phyloP scores from a whole-genome alignment of 2,888 invertebrate genomes.

The Leptinotarsa tumamoca region DNA sequence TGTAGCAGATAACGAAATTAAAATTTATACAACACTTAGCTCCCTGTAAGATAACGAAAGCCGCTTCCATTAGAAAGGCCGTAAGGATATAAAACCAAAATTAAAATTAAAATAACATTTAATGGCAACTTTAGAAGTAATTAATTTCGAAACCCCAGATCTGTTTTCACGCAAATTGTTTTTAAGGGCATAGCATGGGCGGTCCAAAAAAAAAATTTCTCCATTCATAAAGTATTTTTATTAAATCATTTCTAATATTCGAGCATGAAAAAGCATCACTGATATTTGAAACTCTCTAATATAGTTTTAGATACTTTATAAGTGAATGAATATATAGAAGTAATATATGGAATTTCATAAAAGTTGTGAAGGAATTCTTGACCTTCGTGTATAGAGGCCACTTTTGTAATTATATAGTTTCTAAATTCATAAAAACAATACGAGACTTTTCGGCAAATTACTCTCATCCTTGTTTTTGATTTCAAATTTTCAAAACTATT shows the following conservation, averaged over 20 bases:
- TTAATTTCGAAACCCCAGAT: conserved; percentile 32
- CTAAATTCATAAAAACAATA: no score
- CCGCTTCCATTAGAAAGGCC: conserved; percentile 28
- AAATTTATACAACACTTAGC: conserved; percentile 28
- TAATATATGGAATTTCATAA: no score
- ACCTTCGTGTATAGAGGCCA: no score
- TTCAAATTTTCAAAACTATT: no score
- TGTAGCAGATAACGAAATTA: conserved; percentile 30
- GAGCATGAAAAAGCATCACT: no score
- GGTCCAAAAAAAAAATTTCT: background rate
- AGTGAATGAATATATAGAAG: no score
- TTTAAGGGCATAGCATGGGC: conserved; percentile 13
- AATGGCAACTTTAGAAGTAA: conserved; percentile 34
- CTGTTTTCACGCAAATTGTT: conserved; percentile 27
- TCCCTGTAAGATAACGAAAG: conserved; percentile 22
- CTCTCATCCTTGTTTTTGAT: no score
- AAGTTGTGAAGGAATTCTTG: no score
- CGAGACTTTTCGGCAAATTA: no score
- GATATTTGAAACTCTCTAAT: no score
- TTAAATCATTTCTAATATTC: background rate
- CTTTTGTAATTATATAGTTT: no score
- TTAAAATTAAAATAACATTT: conserved; percentile 40
- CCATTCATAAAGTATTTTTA: background rate
- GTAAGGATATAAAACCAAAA: conserved; percentile 33
- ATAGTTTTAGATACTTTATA: no score